phyloP scores from a whole-genome alignment of 2,113 vertebrate species.

The Mastomys coucha region DNA sequence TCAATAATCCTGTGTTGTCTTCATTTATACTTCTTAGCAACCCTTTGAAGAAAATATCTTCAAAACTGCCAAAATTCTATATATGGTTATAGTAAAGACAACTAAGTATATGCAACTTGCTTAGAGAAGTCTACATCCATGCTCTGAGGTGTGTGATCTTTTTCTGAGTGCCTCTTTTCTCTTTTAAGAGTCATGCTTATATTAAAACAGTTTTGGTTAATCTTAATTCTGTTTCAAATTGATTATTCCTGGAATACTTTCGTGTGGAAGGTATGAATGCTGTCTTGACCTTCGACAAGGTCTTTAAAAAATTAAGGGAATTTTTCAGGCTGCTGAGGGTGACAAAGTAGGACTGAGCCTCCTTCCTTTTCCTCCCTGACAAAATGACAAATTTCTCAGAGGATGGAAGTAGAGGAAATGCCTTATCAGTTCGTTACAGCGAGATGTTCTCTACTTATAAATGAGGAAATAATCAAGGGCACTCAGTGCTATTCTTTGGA shows the following conservation, averaged over 20 bases:
- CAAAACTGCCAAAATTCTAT: background rate
- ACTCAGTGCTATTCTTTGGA: background rate
- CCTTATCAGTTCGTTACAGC: background rate
- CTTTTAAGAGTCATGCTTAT: background rate
- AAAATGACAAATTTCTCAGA: background rate
- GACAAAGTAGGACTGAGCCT: background rate
- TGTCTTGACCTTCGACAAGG: background rate
- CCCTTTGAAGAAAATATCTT: background rate
- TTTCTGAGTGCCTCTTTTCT: background rate
- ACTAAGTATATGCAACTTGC: background rate
- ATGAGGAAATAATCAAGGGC: background rate
- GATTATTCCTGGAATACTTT: background rate
- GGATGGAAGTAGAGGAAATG: background rate
- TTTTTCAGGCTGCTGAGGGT: background rate
- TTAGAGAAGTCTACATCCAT: background rate
- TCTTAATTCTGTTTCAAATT: background rate
- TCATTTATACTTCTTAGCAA: background rate
- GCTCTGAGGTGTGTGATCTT: background rate
- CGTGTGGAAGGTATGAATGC: background rate
- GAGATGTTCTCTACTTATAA: background rate
- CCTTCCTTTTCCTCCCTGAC: background rate
- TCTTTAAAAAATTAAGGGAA: background rate
- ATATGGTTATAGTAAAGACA: background rate
- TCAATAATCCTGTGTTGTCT: background rate
- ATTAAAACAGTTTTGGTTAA: background rate